phyloP scores from a whole-genome alignment of 2,888 invertebrate species.

The Creontiades dilutus region DNA sequence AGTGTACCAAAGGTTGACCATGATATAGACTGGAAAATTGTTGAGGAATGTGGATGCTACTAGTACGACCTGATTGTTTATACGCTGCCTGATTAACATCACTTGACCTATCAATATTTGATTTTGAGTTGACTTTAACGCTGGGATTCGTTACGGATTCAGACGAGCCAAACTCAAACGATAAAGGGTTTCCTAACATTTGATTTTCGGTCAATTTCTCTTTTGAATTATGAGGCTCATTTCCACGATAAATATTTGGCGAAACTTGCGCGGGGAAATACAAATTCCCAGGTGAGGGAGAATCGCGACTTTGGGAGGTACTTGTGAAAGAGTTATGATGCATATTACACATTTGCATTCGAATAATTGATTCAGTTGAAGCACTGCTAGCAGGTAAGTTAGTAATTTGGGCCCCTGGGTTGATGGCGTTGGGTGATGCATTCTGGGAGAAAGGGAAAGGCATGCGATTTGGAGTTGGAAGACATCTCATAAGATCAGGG shows the following conservation, averaged over 20 bases:
- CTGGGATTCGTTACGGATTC: neutral
- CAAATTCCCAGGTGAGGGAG: constrained; percentile 16
- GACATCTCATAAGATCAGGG: neutral
- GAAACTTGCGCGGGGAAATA: neutral
- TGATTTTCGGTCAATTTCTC: neutral
- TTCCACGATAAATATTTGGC: neutral
- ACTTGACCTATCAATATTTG: too few relatives aligned
- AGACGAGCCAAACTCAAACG: neutral
- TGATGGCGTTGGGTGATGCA: neutral
- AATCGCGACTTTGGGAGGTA: neutral
- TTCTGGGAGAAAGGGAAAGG: neutral
- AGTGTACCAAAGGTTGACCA: neutral
- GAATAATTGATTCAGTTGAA: neutral
- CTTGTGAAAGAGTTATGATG: neutral
- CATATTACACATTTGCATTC: neutral
- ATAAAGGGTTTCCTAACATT: neutral
- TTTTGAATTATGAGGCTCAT: neutral
- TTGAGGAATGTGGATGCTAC: neutral
- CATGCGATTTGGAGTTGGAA: neutral
- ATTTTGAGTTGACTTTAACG: neutral
- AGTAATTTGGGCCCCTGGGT: neutral
- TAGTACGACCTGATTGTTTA: neutral
- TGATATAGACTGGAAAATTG: neutral
- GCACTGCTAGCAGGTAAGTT: neutral
- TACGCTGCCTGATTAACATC: neutral